These are phyloP conservation scores for Palaemon carinicauda DNA, from an alignment of 1,140 invertebrate genomes.

Conservation along the genomic window DNA sequence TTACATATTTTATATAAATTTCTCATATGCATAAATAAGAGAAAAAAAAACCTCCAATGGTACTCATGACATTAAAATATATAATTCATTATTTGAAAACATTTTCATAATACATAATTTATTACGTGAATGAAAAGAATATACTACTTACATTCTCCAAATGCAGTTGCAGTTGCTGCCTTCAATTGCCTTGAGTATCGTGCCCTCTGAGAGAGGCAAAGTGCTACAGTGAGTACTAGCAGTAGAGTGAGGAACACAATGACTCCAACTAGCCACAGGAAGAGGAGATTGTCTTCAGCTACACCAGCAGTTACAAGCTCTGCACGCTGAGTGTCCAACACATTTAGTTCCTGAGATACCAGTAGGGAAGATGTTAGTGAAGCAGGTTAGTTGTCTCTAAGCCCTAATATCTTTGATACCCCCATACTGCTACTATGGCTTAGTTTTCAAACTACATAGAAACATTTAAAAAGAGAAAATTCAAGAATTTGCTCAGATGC, in stretches of 20 bases:
- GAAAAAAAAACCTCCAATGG: too few relatives aligned
- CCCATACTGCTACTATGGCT: too few relatives aligned
- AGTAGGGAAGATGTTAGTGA: conserved; percentile 48
- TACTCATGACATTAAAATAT: too few relatives aligned
- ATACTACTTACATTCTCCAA: conserved; percentile 76
- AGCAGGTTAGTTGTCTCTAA: neutral
- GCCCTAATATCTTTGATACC: neutral
- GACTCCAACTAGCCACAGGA: conserved; percentile 81
- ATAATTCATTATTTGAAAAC: too few relatives aligned
- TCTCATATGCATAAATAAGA: too few relatives aligned
- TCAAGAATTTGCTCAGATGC: too few relatives aligned
- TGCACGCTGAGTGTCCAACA: conserved; percentile 85
- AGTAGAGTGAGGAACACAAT: conserved; percentile 81
- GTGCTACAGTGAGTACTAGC: conserved; percentile 78
- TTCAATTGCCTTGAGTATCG: conserved; percentile 87
- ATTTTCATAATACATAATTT: too few relatives aligned
- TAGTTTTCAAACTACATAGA: too few relatives aligned
- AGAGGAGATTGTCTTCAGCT: conserved; percentile 63
- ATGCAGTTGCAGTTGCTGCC: conserved; percentile 90
- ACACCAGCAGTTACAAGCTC: conserved; percentile 67
- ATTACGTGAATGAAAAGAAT: too few relatives aligned
- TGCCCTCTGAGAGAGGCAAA: conserved; percentile 83
- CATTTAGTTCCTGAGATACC: conserved; percentile 78
- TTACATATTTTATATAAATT: too few relatives aligned
- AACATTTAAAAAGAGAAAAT: too few relatives aligned